phyloP scores from a whole-genome alignment of 2,113 vertebrate species.

The Phasianus colchicus region DNA sequence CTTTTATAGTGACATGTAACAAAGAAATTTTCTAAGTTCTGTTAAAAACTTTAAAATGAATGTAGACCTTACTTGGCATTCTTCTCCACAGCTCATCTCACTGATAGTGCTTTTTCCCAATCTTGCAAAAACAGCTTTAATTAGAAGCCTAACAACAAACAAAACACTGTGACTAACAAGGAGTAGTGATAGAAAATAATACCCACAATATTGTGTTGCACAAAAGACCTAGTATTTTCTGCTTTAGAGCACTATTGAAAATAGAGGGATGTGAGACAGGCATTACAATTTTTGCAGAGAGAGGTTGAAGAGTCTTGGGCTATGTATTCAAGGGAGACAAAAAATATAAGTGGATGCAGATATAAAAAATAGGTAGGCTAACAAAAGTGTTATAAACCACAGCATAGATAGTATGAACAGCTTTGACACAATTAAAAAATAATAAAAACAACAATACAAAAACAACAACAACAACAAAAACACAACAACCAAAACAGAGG shows the following conservation, averaged over 20 bases:
- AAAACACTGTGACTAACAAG: background rate
- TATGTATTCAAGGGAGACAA: background rate
- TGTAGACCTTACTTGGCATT: background rate
- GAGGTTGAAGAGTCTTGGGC: background rate
- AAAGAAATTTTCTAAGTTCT: background rate
- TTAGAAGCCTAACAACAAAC: background rate
- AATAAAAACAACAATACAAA: too few species aligned
- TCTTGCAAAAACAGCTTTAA: background rate
- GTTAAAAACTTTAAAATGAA: background rate
- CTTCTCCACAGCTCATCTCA: background rate
- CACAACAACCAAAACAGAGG: background rate
- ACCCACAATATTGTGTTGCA: background rate
- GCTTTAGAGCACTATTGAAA: background rate
- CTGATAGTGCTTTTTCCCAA: background rate
- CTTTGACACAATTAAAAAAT: background rate
- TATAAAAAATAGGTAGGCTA: background rate
- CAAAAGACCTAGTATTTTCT: background rate
- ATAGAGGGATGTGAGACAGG: background rate
- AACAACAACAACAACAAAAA: background rate
- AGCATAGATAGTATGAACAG: background rate
- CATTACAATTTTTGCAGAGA: background rate
- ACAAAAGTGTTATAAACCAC: background rate
- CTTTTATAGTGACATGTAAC: background rate
- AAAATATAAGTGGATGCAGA: background rate
- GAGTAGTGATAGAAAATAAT: background rate